Base-by-base conservation (phyloP, 2,888 invertebrate genomes). In the Lamellibrachia satsuma region DNA sequence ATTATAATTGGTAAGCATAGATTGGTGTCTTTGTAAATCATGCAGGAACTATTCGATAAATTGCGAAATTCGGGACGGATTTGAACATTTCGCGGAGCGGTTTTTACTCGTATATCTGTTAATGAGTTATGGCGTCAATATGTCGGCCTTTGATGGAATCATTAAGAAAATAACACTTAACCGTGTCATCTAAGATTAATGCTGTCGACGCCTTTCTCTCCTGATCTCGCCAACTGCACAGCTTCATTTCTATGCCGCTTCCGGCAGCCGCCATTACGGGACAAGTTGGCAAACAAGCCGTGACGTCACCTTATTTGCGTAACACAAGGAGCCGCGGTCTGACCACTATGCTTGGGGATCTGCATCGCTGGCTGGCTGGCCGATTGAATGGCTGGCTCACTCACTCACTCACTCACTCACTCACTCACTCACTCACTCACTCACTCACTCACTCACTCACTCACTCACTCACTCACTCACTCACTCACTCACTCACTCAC, bases 221-320 rank as follows among this genome's bases (percentile, higher is more conserved):
- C 6, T 22, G 75, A 75, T 75, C 15, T 11, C 75, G 11, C 75
- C 75, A 75, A 75, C n/a, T 75, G 75, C 75, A 75, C 75, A 22
- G 75, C 15, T 75, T 22, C 22, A n/a, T 75, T 75, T 75, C 75
- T 75, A 75, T n/a, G 75, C 75, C 22, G 22, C 75, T 75, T 75
- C 75, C 75, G 75, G 2, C 75, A 75, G 75, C 15, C 75, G 75
- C 75, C 75, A 75, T 75, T 75, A 75, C 22, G 22, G 6, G 11
- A 75, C 75, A 75, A 75, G 75, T 75, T 75, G 75, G 75, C 75
- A 6, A 22, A 75, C 75, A 75, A 22, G 75, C 4, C 75, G 75
- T 75, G 75, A 75, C 75, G 75, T 75, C 75, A 75, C n/a, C 75
- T 75, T 75, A 75, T 75, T 75, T 75, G 75, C 75, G 75, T 75